Percentiles rank a stretch among this genome's conserved stretches.
These are phyloP conservation scores for Nomada flava DNA, from an alignment of 2,888 invertebrate species.

Conservation along the genomic window DNA sequence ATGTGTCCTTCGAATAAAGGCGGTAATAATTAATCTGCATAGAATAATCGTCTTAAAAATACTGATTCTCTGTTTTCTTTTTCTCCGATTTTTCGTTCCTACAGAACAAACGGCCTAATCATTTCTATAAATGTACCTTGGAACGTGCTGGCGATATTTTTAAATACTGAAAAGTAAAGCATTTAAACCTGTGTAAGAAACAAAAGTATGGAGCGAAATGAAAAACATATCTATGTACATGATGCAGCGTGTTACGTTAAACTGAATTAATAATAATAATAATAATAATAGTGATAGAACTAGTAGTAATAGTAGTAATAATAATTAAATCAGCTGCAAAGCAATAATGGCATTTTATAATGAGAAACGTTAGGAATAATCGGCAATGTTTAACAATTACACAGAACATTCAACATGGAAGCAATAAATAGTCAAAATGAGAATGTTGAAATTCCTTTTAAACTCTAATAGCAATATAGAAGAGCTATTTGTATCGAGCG, in stretches of 20 bases:
- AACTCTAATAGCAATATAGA: constrained; percentile 45
- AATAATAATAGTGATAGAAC: no score
- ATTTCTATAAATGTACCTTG: constrained; percentile 56
- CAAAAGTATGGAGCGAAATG: constrained; percentile 24
- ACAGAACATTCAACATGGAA: constrained; percentile 70
- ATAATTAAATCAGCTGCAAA: constrained; percentile 61
- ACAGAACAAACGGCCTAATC: constrained; percentile 59
- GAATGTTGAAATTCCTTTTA: constrained; percentile 57
- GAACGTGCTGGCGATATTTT: constrained; percentile 58
- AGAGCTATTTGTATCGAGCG: constrained; percentile 38
- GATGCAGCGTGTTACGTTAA: constrained; percentile 38
- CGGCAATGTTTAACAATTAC: constrained; percentile 63
- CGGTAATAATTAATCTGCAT: constrained; percentile 60
- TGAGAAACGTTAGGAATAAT: constrained; percentile 64
- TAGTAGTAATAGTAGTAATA: constrained; percentile 55
- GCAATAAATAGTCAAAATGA: constrained; percentile 72
- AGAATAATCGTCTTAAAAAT: constrained; percentile 74
- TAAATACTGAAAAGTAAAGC: constrained; percentile 61
- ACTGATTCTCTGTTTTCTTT: constrained; percentile 62
- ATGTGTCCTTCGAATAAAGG: constrained; percentile 60
- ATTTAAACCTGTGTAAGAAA: constrained; percentile 39
- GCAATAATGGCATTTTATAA: constrained; percentile 49
- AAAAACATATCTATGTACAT: constrained; percentile 63
- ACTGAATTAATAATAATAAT: constrained; percentile 50
- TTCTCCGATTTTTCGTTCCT: constrained; percentile 48